phyloP scores from a whole-genome alignment of 2,888 invertebrate species.

The Rhaphigaster nebulosa region DNA sequence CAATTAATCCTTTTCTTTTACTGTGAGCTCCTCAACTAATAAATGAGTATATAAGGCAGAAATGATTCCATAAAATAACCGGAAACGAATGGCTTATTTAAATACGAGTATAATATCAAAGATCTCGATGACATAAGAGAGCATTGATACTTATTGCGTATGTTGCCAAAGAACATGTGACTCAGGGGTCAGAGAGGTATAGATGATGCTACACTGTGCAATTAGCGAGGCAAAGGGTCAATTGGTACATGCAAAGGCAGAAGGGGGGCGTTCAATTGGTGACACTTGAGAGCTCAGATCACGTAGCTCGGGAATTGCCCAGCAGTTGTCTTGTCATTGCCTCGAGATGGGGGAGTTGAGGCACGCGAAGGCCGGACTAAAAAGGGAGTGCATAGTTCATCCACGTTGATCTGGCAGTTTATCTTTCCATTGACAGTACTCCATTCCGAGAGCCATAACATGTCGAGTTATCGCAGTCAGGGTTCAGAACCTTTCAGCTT shows the following conservation, averaged over 20 bases:
- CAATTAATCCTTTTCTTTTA: too few relatives aligned
- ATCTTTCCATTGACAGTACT: background rate
- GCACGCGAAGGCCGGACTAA: background rate
- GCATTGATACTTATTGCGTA: background rate
- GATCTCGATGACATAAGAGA: background rate
- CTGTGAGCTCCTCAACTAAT: too few relatives aligned
- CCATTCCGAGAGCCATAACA: background rate
- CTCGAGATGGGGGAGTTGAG: background rate
- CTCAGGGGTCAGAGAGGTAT: conserved; percentile 13
- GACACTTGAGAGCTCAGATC: background rate
- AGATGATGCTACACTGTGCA: conserved; percentile 27
- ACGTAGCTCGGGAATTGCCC: background rate
- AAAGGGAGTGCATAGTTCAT: background rate
- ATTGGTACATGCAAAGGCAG: conserved; percentile 7
- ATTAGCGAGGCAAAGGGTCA: conserved; percentile 27
- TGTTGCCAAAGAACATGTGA: background rate
- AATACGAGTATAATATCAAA: background rate
- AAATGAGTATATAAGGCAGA: too few relatives aligned
- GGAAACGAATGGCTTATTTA: too few relatives aligned
- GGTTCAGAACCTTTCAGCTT: background rate
- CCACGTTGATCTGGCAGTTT: background rate
- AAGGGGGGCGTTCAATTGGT: background rate
- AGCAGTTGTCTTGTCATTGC: background rate
- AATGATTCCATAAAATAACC: too few relatives aligned
- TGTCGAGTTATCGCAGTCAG: background rate